Base-by-base conservation (phyloP, 2,797 vertebrate species). In the Poliocrania exsul region DNA sequence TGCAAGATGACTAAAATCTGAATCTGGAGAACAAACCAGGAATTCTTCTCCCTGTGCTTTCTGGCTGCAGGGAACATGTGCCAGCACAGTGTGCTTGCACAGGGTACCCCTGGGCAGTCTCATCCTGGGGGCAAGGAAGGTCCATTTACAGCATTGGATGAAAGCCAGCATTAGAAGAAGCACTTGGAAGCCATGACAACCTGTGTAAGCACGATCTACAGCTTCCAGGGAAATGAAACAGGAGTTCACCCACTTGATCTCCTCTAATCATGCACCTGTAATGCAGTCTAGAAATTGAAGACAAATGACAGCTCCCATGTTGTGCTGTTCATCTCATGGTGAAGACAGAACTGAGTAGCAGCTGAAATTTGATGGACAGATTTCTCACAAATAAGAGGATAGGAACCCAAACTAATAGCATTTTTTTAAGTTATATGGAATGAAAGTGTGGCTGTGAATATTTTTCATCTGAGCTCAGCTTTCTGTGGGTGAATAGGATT, bases 251-350 rank as follows among this genome's bases (percentile, higher is more conserved):
- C 57, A 50, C 78, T 94, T 88, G 83, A 82, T 82, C 71, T 91
- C 29, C 78, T 83, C 42, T 92, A 94, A 96, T 95, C 65, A 78
- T 16, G 40, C 50, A 87, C 66, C 67, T 94, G 46, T 85, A 74
- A 89, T 54, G 17, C 10, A 64, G 57, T 44, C 64, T 71, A 82
- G 64, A 91, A 78, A 90, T 78, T 57, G 92, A 87, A 94, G 81
- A 74, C 29, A 78, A 88, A 69, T 58, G 71, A 89, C 89, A 92
- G 38, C 16, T 89, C 57, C 86, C 28, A 6, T 77, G 28, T 85
- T 4, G 4, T 67, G 57, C 38, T 71, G 38, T 75, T 87, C 26
- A 5, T 77, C 71, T 72, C 20, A 29, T 40, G 31, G 40, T 73
- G 64, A 79, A 79, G 71, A 53, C 50, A 81, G 51, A 44, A n/a